Base-by-base conservation (phyloP, 2,888 invertebrate species). In the Melipona bicolor region DNA sequence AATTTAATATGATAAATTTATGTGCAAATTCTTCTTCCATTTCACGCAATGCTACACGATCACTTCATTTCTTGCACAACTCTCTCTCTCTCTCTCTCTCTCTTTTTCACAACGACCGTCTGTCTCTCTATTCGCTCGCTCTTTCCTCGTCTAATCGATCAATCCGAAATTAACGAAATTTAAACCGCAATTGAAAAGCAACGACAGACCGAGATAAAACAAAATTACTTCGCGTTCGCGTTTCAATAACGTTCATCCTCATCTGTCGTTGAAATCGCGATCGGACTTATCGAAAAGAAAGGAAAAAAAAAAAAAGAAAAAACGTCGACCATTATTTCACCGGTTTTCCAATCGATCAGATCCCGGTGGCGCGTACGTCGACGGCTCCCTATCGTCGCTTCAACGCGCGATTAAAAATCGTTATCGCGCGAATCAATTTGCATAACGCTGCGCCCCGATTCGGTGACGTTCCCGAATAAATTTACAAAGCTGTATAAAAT, bases 401-500 rank as follows among this genome's bases (percentile, higher is more conserved):
- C 77, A 81, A 81, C 72, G 65, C 61, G 59, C 79, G 88, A 84
- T 89, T 89, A 86, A 89, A 89, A 89, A 88, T 85, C 77, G 79
- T 68, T 74, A 54, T 27, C 62, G 59, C 74, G 50, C 72, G 79
- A 70, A 81, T 74, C 79, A 68, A 80, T 89, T 88, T 85, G 84
- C 88, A 84, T 88, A 86, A 84, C 68, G 65, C 65, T 68, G 36
- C 61, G 59, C 59, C 61, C 69, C 76, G 72, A 54, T 36, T 27
- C 68, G 62, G 36, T 69, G 59, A 36, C 68, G 67, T 62, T 78
- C 67, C 24, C 36, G 87, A 85, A 91, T 90, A 90, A 89, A 90
- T 90, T 90, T 88, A 79, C 84, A 71, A 88, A 85, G 76, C 82
- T 69, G 73, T 82, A 82, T 77, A 83, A 91, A 87, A 87, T 90